Percentiles rank a stretch among this genome's conserved stretches.
Evolutionary conservation across 2,113 vertebrate genomes (phyloP).

Genomic region (Callaeas wilsoni): DNA sequence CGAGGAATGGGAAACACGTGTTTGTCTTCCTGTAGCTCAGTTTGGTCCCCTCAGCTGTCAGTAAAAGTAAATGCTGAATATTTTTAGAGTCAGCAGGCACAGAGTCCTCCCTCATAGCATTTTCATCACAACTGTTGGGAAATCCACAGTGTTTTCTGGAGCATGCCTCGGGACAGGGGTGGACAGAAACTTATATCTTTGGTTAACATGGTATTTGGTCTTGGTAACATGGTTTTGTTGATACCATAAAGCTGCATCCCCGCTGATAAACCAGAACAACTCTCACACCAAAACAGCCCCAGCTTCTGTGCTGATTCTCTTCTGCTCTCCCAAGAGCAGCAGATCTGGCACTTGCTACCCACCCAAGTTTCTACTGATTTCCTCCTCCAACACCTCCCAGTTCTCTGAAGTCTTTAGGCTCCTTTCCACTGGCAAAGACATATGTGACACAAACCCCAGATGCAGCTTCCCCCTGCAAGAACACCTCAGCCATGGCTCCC

Average conservation of each 20-base stretch:
- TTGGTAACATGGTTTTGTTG: background rate
- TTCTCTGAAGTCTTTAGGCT: background rate
- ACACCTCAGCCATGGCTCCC: background rate
- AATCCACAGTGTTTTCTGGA: background rate
- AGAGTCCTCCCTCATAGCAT: background rate
- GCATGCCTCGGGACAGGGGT: background rate
- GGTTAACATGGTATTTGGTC: background rate
- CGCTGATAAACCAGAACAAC: background rate
- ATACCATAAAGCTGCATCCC: background rate
- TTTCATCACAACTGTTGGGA: background rate
- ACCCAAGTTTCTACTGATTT: background rate
- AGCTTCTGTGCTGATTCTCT: background rate
- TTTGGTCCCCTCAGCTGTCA: background rate
- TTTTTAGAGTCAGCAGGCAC: background rate
- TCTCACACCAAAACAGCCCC: background rate
- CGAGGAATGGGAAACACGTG: fast-evolving
- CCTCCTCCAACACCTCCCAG: background rate
- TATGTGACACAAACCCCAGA: fast-evolving
- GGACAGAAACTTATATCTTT: background rate
- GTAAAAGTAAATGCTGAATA: background rate
- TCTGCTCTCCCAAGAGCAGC: background rate
- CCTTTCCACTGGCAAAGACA: background rate
- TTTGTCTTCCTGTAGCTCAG: background rate
- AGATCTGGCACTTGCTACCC: background rate
- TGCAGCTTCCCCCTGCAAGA: background rate